These are phyloP conservation scores for Acanthosepion lycidas DNA, from an alignment of 2,888 invertebrate species.

Conservation along the genomic window DNA sequence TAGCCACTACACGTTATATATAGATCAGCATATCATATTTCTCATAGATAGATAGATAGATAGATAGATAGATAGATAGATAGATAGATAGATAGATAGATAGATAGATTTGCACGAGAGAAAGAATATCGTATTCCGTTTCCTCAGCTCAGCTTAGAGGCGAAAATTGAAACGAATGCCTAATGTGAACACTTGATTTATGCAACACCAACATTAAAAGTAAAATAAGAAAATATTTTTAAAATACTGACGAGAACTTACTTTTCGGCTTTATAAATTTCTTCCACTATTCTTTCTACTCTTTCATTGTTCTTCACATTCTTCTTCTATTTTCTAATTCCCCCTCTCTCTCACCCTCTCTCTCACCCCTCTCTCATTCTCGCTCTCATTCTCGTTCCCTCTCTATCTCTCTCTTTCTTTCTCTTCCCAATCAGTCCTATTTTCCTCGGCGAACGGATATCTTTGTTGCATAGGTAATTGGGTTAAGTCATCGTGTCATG, in stretches of 20 bases:
- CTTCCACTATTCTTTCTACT: neutral
- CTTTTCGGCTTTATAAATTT: neutral
- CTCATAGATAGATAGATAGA: no score
- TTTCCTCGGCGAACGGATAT: neutral
- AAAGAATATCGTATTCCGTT: no score
- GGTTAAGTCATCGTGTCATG: neutral
- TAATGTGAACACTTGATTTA: no score
- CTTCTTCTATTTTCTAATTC: neutral
- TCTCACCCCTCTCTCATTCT: neutral
- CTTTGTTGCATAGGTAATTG: neutral
- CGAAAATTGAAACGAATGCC: no score
- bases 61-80: no score
- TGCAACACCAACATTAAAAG: no score
- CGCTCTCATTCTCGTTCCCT: neutral
- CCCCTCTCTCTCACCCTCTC: neutral
- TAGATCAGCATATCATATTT: no score
- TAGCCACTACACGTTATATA: no score
- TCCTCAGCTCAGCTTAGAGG: no score
- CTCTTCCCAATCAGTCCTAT: neutral
- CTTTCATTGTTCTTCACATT: neutral
- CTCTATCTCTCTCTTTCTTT: neutral
- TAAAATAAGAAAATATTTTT: no score
- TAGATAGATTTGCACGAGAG: no score
- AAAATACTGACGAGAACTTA: neutral
- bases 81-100: no score